A percentile compares a stretch with the other conserved stretches of the same genome.
These are phyloP conservation scores for Ptychadena robeensis DNA, from an alignment of 2,797 vertebrate species.

Conservation along the genomic window DNA sequence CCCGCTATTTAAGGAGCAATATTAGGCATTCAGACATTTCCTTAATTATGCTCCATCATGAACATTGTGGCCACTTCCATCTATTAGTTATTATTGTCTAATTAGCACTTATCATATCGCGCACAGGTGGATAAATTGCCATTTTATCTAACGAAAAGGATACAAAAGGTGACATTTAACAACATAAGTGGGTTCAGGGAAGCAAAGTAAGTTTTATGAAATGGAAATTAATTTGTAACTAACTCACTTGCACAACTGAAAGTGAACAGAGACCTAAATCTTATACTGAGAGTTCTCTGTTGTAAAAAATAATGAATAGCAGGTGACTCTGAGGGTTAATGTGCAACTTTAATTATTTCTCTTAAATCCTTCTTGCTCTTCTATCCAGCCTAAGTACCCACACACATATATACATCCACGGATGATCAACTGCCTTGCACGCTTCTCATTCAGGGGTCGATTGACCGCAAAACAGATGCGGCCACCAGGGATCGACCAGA, in stretches of 20 bases:
- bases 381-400: no score
- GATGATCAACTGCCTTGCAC: no score
- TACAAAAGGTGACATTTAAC: conserved; percentile 8
- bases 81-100: conserved; percentile 30
- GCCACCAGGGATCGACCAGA: no score
- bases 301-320: no score
- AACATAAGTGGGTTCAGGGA: neutral
- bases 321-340: no score
- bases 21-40: neutral
- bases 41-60: conserved; percentile 33
- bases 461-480: no score
- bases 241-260: neutral
- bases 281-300: neutral
- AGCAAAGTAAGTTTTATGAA: neutral
- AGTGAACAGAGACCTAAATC: no score
- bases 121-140: conserved; percentile 31
- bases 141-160: conserved; percentile 23
- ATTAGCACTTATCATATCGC: conserved; percentile 42
- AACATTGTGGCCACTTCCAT: neutral
- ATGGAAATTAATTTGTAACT: neutral
- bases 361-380: no score
- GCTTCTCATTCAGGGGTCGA: no score
- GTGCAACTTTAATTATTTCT: no score
- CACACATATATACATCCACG: no score
- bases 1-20: conserved; percentile 23